phyloP scores from a whole-genome alignment of 1,140 invertebrate genomes.

The Triops longicaudatus region DNA sequence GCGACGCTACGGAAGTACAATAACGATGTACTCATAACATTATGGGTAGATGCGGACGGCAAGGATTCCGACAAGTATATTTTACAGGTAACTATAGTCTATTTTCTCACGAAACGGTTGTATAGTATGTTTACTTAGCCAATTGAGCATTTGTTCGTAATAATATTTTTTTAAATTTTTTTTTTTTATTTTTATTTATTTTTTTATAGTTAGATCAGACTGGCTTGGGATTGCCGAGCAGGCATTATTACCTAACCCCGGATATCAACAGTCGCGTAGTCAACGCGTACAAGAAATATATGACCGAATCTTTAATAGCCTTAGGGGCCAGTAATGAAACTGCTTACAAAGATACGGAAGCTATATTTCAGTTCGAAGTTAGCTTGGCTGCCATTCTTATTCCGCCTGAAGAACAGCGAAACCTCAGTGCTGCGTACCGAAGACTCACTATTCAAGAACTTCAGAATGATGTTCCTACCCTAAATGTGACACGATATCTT shows the following conservation, averaged over 20 bases:
- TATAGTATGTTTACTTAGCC: not conserved
- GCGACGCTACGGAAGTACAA: slow-evolving; percentile 68
- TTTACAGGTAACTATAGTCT: slow-evolving; percentile 37
- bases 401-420: slow-evolving; percentile 66
- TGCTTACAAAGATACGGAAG: slow-evolving; percentile 54
- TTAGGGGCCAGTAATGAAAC: slow-evolving; percentile 53
- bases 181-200: not conserved
- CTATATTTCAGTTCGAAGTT: slow-evolving; percentile 75
- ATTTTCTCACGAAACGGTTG: slow-evolving; percentile 25
- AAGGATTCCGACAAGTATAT: slow-evolving; percentile 78
- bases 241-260: slow-evolving; percentile 71
- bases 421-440: slow-evolving; percentile 68
- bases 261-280: slow-evolving; percentile 55
- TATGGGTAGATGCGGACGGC: slow-evolving; percentile 80
- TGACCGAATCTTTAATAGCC: slow-evolving; percentile 57
- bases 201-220: slow-evolving; percentile 67
- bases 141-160: too few species aligned
- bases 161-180: slow-evolving; percentile 1
- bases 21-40: slow-evolving; percentile 70
- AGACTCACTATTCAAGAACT: slow-evolving; percentile 65
- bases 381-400: slow-evolving; percentile 68
- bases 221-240: slow-evolving; percentile 70
- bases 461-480: slow-evolving; percentile 55
- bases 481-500: slow-evolving; percentile 68
- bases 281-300: slow-evolving; percentile 66